Conservation (phyloP, 2,113 vertebrate genomes). For the Callipepla californica region DNA sequence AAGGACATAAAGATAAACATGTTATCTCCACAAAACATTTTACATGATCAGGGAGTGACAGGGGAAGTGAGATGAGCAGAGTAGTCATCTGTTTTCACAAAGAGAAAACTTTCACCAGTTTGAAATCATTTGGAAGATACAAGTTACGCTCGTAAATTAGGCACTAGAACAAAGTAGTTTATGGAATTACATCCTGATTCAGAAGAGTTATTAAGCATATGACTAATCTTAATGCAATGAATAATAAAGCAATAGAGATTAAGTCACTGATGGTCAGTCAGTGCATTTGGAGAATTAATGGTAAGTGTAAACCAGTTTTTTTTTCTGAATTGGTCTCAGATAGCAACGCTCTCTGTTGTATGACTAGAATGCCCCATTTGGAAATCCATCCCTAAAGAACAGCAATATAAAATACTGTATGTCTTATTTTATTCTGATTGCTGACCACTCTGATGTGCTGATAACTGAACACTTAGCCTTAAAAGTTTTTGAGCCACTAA, state of each 20-base stretch:
- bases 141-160: not conserved
- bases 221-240: not conserved
- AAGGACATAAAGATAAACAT: not conserved
- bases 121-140: not conserved
- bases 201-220: conserved; percentile 5
- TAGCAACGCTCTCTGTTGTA: not conserved
- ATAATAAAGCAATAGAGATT: not conserved
- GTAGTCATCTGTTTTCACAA: not conserved
- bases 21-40: not conserved
- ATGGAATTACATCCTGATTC: conserved; percentile 37
- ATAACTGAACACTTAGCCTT: not conserved
- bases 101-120: not conserved
- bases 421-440: not conserved
- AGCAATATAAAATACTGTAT: not conserved
- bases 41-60: not conserved
- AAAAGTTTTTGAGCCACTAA: not conserved
- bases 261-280: not conserved
- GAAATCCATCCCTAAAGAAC: not conserved
- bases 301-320: not conserved
- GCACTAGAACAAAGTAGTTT: not conserved
- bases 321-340: not conserved
- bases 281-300: not conserved
- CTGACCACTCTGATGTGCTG: not conserved
- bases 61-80: not conserved
- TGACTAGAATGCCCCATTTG: not conserved